A percentile compares a stretch with the other conserved stretches of the same genome.
phyloP scores from a whole-genome alignment of 2,113 vertebrate genomes.

The Chlamydotis undulata region DNA sequence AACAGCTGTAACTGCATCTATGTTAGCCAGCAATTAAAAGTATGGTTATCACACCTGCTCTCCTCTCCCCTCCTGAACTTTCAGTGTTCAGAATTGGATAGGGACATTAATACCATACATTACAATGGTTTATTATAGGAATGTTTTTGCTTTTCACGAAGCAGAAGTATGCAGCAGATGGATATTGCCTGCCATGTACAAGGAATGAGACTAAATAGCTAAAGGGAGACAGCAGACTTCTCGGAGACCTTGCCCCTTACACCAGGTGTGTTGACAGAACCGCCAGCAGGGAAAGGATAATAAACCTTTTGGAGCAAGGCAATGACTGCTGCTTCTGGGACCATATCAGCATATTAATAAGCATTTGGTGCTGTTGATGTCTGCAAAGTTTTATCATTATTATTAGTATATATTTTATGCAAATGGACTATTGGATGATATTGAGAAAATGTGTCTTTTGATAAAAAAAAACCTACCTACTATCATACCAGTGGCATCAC shows the following conservation, averaged over 20 bases:
- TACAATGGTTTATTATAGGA: not conserved
- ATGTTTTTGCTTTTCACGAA: not conserved
- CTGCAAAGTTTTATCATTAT: constrained; percentile 34
- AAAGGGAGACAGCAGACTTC: constrained; percentile 42
- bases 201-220: constrained; percentile 11
- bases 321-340: constrained; percentile 49
- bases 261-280: constrained; percentile 57
- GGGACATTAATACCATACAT: not conserved
- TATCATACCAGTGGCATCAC: not conserved
- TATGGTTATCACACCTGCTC: not conserved
- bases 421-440: not conserved
- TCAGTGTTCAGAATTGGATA: not conserved
- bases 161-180: constrained; percentile 53
- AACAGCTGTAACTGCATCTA: not conserved
- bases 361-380: constrained; percentile 25
- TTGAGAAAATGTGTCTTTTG: not conserved
- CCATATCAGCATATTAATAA: constrained; percentile 6
- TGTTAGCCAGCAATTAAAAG: not conserved
- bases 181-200: not conserved
- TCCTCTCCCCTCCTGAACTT: not conserved
- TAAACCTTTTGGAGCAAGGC: constrained; percentile 52
- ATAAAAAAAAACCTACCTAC: not conserved
- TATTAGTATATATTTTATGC: not conserved
- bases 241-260: constrained; percentile 12
- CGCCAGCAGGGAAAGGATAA: constrained; percentile 55